A percentile compares a stretch with the other conserved stretches of the same genome.
Evolutionary conservation across 2,888 invertebrate genomes (phyloP).

Genomic region (Luperina nickerlii): DNA sequence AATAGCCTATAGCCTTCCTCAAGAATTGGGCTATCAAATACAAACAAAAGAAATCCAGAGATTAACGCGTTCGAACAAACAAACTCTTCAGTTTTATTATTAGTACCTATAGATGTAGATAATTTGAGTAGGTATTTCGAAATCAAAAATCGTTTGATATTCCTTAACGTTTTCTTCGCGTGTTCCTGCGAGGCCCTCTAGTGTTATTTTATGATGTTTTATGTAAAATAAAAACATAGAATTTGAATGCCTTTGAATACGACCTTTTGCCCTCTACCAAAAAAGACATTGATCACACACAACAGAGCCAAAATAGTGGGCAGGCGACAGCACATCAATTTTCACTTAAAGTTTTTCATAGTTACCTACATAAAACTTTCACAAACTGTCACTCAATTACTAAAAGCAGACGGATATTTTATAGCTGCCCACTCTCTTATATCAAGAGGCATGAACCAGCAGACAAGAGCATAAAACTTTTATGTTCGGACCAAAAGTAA

Average conservation of each 20-base stretch:
- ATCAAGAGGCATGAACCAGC: slow-evolving; percentile 29
- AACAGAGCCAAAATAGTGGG: not conserved
- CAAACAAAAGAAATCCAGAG: too few species aligned
- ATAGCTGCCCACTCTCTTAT: slow-evolving; percentile 14
- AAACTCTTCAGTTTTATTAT: too few species aligned
- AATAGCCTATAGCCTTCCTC: too few species aligned
- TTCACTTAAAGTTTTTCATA: slow-evolving; percentile 6
- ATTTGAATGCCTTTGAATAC: not conserved
- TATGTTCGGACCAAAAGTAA: slow-evolving; percentile 26
- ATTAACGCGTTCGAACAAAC: too few species aligned
- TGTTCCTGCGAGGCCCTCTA: too few species aligned
- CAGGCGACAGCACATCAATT: slow-evolving; percentile 2
- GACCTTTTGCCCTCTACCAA: not conserved
- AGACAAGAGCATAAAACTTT: slow-evolving; percentile 30
- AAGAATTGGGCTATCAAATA: too few species aligned
- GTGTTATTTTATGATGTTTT: too few species aligned
- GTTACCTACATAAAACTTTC: not conserved
- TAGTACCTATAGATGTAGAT: too few species aligned
- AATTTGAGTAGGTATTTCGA: too few species aligned
- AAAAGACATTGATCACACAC: not conserved
- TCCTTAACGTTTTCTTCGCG: too few species aligned
- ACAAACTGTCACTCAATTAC: slow-evolving; percentile 23
- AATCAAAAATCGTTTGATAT: too few species aligned
- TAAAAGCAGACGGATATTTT: slow-evolving; percentile 25
- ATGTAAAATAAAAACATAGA: not conserved